These are phyloP conservation scores for Drosophila neotestacea DNA, from an alignment of 2,888 invertebrate genomes.

Conservation along the genomic window DNA sequence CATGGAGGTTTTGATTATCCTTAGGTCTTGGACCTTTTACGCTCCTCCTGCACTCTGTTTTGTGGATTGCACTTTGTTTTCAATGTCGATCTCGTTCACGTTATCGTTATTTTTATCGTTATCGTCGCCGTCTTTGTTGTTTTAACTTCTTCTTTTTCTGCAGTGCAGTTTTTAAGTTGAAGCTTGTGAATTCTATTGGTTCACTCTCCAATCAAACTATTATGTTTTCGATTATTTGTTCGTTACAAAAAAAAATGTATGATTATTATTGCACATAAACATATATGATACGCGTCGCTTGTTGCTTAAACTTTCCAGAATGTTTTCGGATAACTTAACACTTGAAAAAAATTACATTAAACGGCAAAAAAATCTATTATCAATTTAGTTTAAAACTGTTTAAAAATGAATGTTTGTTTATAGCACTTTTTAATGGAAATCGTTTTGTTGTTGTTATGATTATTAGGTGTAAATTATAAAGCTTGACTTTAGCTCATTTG, in stretches of 20 bases:
- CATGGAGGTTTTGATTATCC: background rate
- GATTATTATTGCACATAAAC: conserved; percentile 45
- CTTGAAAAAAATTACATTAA: conserved; percentile 27
- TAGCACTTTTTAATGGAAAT: background rate
- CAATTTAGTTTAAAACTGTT: background rate
- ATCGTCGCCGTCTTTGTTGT: background rate
- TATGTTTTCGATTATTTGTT: background rate
- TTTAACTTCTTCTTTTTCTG: background rate
- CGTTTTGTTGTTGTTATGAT: conserved; percentile 5
- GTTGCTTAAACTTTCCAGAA: no score
- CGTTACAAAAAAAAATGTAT: background rate
- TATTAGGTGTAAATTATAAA: conserved; percentile 8
- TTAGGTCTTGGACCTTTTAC: background rate
- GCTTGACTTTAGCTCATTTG: no score
- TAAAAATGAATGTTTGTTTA: background rate
- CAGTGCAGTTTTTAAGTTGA: background rate
- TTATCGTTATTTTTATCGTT: background rate
- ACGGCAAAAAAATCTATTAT: conserved; percentile 38
- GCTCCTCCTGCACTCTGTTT: background rate
- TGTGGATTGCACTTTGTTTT: conserved; percentile 1
- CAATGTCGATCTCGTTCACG: conserved; percentile 1
- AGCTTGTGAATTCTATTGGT: conserved; percentile 1
- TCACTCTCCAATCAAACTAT: no score
- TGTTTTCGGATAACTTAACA: conserved; percentile 7
- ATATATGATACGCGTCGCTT: conserved; percentile 1